These are phyloP conservation scores for Pempheris klunzingeri DNA, from an alignment of 2,797 vertebrate genomes.

Conservation along the genomic window DNA sequence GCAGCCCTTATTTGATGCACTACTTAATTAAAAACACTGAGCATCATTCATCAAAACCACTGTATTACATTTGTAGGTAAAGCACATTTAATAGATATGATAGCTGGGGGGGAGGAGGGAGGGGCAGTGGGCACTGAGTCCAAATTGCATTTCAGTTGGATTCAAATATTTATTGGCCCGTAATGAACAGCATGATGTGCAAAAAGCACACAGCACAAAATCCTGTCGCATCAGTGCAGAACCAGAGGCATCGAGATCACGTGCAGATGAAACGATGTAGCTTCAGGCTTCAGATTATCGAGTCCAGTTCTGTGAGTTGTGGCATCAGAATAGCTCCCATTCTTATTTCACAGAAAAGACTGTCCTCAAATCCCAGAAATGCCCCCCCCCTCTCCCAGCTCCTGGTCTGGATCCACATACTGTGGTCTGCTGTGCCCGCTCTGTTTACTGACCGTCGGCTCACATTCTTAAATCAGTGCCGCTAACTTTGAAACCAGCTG, in stretches of 20 bases:
- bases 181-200: background rate
- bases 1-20: slow-evolving; percentile 33
- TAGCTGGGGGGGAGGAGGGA: background rate
- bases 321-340: no score
- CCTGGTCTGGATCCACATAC: no score
- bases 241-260: background rate
- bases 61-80: slow-evolving; percentile 34
- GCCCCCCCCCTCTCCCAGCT: no score
- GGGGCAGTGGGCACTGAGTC: background rate
- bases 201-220: background rate
- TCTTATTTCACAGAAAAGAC: no score
- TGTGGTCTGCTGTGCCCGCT: no score
- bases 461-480: no score
- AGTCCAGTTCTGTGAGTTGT: no score
- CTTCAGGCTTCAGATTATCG: no score
- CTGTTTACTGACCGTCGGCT: no score
- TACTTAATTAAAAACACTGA: slow-evolving; percentile 63
- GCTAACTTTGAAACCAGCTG: no score
- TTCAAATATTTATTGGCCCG: slow-evolving; percentile 1
- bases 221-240: background rate
- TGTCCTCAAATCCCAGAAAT: no score
- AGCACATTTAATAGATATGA: slow-evolving; percentile 31
- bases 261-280: slow-evolving; percentile 23
- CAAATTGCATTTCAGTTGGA: slow-evolving; percentile 6
- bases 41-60: slow-evolving; percentile 46